Percentiles rank a stretch among this genome's conserved stretches.
These are phyloP conservation scores for Drosophila merina DNA, from an alignment of 2,888 invertebrate species.

Conservation along the genomic window DNA sequence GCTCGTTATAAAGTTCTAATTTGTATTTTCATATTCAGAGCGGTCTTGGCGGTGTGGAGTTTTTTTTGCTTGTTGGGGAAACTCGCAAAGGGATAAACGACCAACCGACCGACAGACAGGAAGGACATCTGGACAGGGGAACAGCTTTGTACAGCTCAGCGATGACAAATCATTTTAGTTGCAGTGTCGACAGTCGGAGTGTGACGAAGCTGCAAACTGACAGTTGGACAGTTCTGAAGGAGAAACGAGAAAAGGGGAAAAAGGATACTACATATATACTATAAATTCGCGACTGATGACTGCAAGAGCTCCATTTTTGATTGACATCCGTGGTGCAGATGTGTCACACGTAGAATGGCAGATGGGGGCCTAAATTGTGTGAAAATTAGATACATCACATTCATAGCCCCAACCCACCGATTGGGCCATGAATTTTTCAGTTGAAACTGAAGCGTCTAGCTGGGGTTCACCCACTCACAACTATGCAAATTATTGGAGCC, in stretches of 20 bases:
- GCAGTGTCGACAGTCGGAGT: conserved; percentile 43
- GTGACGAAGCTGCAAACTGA: conserved; percentile 25
- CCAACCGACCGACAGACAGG: background rate
- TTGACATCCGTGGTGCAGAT: conserved; percentile 56
- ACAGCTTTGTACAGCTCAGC: conserved; percentile 44
- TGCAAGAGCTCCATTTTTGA: conserved; percentile 60
- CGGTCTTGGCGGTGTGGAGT: background rate
- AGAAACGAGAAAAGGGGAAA: background rate
- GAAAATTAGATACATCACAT: conserved; percentile 64
- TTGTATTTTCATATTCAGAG: conserved; percentile 11
- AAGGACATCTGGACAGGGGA: conserved; percentile 43
- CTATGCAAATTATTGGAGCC: conserved; percentile 68
- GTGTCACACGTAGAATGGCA: conserved; percentile 2
- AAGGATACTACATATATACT: background rate
- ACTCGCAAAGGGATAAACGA: background rate
- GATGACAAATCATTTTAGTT: conserved; percentile 67
- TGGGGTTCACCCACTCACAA: conserved; percentile 25
- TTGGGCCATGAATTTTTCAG: conserved; percentile 72
- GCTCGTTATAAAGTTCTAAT: background rate
- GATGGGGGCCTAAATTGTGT: conserved; percentile 31
- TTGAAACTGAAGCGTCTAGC: conserved; percentile 6
- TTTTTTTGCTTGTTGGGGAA: background rate
- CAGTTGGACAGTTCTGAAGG: conserved; percentile 14
- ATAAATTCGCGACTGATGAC: conserved; percentile 38
- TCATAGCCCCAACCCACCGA: conserved; percentile 36